Conservation (phyloP, 2,113 vertebrate species). For the Bubo bubo region DNA sequence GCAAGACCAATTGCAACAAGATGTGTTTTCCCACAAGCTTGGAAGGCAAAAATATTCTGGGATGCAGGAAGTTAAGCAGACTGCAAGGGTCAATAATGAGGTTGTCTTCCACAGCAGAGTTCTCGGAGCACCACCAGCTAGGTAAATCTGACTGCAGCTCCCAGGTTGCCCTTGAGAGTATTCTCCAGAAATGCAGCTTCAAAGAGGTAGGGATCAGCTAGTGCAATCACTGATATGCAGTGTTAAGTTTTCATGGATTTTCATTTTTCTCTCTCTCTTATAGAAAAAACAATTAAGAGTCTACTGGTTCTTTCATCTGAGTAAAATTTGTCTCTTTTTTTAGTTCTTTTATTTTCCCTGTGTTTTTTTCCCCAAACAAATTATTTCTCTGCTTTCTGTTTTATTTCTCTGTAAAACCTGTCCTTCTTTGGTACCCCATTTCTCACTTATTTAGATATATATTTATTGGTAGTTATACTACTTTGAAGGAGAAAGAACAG, state of each 20-base stretch:
- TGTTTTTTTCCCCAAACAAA: background rate
- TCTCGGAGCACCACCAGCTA: background rate
- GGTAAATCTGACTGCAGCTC: background rate
- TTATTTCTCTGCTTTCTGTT: background rate
- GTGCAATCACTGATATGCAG: background rate
- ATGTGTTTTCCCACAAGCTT: background rate
- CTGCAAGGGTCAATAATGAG: background rate
- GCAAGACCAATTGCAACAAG: background rate
- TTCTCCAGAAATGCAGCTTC: background rate
- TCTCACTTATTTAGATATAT: background rate
- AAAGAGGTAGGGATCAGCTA: background rate
- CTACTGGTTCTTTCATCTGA: background rate
- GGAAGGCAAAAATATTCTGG: background rate
- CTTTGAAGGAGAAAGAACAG: background rate
- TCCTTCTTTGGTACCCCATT: background rate
- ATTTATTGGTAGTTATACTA: background rate
- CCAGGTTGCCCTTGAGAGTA: background rate
- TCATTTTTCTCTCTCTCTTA: background rate
- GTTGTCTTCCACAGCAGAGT: background rate
- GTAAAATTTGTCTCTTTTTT: background rate
- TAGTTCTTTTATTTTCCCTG: background rate
- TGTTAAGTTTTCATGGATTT: background rate
- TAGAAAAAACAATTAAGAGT: background rate
- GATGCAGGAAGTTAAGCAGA: background rate
- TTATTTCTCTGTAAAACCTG: background rate